Base-by-base conservation (phyloP, 1,140 invertebrate genomes). In the Diorhabda sublineata region DNA sequence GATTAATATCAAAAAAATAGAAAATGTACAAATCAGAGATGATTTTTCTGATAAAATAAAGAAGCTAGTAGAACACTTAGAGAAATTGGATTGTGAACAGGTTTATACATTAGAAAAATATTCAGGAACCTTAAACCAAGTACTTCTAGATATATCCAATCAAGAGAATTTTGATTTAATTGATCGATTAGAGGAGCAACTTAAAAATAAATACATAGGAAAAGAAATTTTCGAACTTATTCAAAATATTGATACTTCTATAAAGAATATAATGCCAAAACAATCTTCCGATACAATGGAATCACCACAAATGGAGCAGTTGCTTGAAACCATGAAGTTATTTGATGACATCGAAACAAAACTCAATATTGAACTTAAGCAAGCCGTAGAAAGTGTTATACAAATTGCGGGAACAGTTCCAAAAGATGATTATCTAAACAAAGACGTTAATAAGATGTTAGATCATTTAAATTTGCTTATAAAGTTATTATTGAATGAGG, bases 81-180 rank as follows among this genome's bases (percentile, higher is more conserved):
- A 52, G 47, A 52, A 52, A 52, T 3, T 52, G n/a, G 47, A 52
- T 4, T 8, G n/a, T 52, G 65, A 45, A 60, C 8, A 3, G 3
- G 3, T 45, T 9, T 45, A 9, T 6, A 9, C 47, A 45, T 42
- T 67, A 4, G 65, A 67, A 47, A 47, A 45, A 2, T n/a, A 59
- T 26, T 45, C 59, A 59, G 65, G 45, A 42, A 45, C 8, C n/a
- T n/a, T 67, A 8, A 44, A 41, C 44, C n/a, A 5, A 59, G 44
- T 58, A 4, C 7, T 67, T 43, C 42, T 58, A 45, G 65, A 67
- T 59, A 58, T 62, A 44, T 41, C 60, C 3, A 42, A 5, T 8
- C 45, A n/a, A 11, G 56, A 41, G 7, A 5, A 42, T 9, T 58
- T n/a, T 42, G 47, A 0, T 52, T 8, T n/a, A 52, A 52, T n/a